These are phyloP conservation scores for Trichonephila clavata DNA, from an alignment of 1,140 invertebrate species.

Conservation along the genomic window DNA sequence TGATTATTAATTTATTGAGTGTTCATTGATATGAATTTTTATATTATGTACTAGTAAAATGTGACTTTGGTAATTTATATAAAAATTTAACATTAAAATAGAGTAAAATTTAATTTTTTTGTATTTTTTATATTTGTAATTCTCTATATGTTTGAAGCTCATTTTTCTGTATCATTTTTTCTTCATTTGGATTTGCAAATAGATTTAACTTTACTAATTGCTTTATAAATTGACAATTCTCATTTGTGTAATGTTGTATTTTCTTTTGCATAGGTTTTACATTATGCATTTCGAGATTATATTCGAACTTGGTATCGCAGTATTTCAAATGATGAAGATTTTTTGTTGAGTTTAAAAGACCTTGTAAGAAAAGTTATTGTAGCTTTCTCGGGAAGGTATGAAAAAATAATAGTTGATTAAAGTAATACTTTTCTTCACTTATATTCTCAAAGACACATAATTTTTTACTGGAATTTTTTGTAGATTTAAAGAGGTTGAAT, in stretches of 20 bases:
- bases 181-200: too few relatives aligned
- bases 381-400: constrained; percentile 83
- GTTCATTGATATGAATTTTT: constrained; percentile 44
- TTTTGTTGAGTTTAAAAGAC: constrained; percentile 83
- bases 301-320: constrained; percentile 88
- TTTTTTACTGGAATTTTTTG: constrained; percentile 52
- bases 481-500: constrained; percentile 93
- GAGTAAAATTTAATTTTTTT: too few relatives aligned
- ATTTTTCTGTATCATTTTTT: too few relatives aligned
- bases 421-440: too few relatives aligned
- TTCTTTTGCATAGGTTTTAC: constrained; percentile 83
- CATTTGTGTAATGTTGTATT: too few relatives aligned
- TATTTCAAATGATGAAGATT: constrained; percentile 83
- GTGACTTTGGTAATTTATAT: neutral
- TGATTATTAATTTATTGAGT: neutral
- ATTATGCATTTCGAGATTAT: constrained; percentile 89
- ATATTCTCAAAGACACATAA: neutral
- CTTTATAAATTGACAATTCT: too few relatives aligned
- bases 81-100: too few relatives aligned
- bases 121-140: too few relatives aligned
- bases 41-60: too few relatives aligned
- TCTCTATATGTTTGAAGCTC: too few relatives aligned
- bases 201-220: too few relatives aligned
- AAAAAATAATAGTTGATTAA: neutral
- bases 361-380: constrained; percentile 83